These are phyloP conservation scores for Microtus montanus DNA, from an alignment of 2,113 vertebrate species.

Conservation along the genomic window DNA sequence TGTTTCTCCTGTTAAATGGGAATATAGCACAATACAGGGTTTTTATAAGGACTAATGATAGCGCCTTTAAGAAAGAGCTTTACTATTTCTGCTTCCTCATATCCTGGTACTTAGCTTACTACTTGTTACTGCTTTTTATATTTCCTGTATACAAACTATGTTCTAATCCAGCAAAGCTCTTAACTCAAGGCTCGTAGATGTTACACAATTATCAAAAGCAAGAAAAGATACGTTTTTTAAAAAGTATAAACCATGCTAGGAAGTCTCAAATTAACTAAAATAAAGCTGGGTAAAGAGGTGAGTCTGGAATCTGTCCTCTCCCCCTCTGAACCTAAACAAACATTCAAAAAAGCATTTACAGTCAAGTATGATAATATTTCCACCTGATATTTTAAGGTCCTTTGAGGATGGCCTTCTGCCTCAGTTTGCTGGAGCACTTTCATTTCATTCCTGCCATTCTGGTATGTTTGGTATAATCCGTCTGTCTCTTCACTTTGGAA, in stretches of 20 bases:
- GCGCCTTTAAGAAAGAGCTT: conserved; percentile 16
- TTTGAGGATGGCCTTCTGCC: not conserved
- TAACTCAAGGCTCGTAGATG: conserved; percentile 5
- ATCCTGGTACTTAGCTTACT: not conserved
- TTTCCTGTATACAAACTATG: not conserved
- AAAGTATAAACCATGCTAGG: not conserved
- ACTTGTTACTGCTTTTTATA: conserved; percentile 36
- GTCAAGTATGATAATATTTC: conserved; percentile 6
- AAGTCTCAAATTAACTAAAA: not conserved
- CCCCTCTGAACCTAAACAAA: conserved; percentile 23
- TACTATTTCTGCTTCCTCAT: conserved; percentile 50
- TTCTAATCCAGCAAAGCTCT: conserved; percentile 20
- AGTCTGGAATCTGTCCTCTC: not conserved
- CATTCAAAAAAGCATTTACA: conserved; percentile 5
- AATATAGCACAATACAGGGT: not conserved
- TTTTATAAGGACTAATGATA: conserved; percentile 50
- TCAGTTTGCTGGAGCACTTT: not conserved
- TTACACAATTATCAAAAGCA: conserved; percentile 37
- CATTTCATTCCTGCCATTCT: conserved; percentile 10
- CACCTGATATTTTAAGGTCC: not conserved
- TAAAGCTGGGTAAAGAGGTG: not conserved
- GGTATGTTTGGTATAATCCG: not conserved
- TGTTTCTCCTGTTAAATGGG: conserved; percentile 51
- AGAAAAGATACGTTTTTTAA: not conserved
- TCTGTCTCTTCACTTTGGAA: not conserved